Base-by-base conservation (phyloP, 2,888 invertebrate species). In the Heliothis peltigera region DNA sequence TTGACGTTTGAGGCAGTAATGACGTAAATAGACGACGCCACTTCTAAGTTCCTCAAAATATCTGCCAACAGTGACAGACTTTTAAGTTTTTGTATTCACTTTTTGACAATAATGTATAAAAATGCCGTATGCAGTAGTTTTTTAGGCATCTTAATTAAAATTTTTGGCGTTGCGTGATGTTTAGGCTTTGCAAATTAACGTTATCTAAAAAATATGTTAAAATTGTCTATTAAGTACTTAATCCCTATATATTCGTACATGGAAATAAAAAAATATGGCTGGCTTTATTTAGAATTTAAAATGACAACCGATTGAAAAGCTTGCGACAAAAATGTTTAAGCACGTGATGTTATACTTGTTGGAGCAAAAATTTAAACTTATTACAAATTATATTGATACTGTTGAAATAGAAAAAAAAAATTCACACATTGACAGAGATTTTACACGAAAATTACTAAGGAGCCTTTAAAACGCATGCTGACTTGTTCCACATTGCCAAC, bases 21-120 rank as follows among this genome's bases (percentile, higher is more conserved):
- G n/a, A 47, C 25, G 28, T 54, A 10, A 43, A 48, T 18, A 21
- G 7, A 8, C n/a, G 19, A 51, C 12, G 12, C 8, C 28, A 47
- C n/a, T 46, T 42, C n/a, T 18, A 18, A 48, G 43, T 70, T 76
- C 55, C 44, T 63, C 52, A 35, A 44, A 48, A 39, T 39, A 42
- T 35, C 49, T 69, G 51, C 17, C n/a, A 47, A n/a, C 22, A 39
- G 4, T 62, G n/a, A n/a, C n/a, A 35, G 32, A 46, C 64, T 17
- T 47, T 52, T 22, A 22, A 44, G n/a, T 28, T 75, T 56, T 32
- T 77, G n/a, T 55, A 21, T 56, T 75, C 44, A 53, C 12, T 47
- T 75, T 54, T n/a, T 42, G 43, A 62, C 21, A 75, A 35, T 61
- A 52, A 60, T 51, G 5, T 17, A 39, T 39, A 1, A 44, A 19